Evolutionary conservation across 1,140 invertebrate species (phyloP), one percentile per base, ranked within the genome.

Genomic region (Drosophila sp.): DNA sequence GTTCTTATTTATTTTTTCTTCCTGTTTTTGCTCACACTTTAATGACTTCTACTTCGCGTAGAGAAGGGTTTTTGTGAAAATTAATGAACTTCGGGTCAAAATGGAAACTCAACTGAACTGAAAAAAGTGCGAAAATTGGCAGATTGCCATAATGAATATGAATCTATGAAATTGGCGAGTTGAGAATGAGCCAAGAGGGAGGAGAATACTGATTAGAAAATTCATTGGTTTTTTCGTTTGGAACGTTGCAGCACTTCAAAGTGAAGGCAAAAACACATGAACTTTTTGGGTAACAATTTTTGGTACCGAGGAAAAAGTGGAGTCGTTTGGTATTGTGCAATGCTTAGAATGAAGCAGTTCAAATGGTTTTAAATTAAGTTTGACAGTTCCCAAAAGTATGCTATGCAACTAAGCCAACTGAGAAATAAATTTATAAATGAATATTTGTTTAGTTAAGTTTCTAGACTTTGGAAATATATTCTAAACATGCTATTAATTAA

Each of bases 101-200:
- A 47, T 23, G 5, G 44, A 25, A 50, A 50, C 44, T 50, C 23
- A 50, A 50, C 23, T 50, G 3, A 50, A 50, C 23, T 50, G 40
- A 33, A 35, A 35, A 58, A 60, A 56, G 64, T 40, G 60, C 41
- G 30, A 72, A 56, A 76, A 72, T 64, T 72, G 70, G 60, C 64
- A 72, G 55, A 60, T 68, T 30, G 60, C 64, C 64, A 63, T 72
- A 67, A 72, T 72, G 64, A 72, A 76, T 67, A 72, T 72, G 33
- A 76, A 76, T 44, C 57, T 61, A 10, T 57, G 11, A 23, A 35
- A 69, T 25, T 29, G 27, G 11, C 1, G 3, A 8, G 54, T 30
- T 56, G 54, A 29, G 54, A 10, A 56, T 3, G 29, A 56, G 54
- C 54, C 23, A 50, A 50, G 10, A 8, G 8, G 17, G 17, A 33